Evolutionary conservation across 1,140 invertebrate species (phyloP), one percentile per base, ranked within the genome.

Genomic region (Musca domestica): DNA sequence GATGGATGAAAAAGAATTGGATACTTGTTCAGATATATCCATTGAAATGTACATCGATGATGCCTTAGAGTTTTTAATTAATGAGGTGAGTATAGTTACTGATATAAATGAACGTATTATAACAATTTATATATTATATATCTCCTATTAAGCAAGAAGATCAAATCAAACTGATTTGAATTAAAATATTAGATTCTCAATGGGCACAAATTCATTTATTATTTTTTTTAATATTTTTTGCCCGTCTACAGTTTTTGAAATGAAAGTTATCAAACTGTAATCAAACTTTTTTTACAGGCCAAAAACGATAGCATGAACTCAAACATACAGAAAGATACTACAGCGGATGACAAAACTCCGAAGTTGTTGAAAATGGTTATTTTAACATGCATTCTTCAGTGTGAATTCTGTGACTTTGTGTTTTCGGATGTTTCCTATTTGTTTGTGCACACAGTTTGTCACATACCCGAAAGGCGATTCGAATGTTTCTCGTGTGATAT

Each of bases 331-430:
- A 23, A 49, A 48, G 25, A 9, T 20, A 67, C 14, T 41, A 9
- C 27, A 9, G 27, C 27, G n/a, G 46, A 52, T 4, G 67, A 69
- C 10, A 69, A 69, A 25, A 9, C 67, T 41, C 41, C 49, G 0
- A 15, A 56, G 19, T 71, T 69, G 46, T 49, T 74, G 0, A 67
- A 72, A 47, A 69, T 46, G 0, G 25, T 79, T 4, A 71, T 79
- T 0, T 20, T 81, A 19, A 68, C 67, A 20, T 80, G 85, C 14
- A 69, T 87, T 2, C 76, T 86, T 17, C 86, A 87, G 70, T 88
- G 86, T 56, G 86, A 87, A 71, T 87, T 85, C 67, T 88, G 86
- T 69, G 86, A 86, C 66, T 82, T 78, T 23, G 77, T 83, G 0
- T 88, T 85, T 67, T 80, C 81, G 0, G 84, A 86, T 23, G 81